These are phyloP conservation scores for Axinella damicornis DNA, from an alignment of 37 sponge, comb jelly and placozoan genomes.

Conservation along the genomic window DNA sequence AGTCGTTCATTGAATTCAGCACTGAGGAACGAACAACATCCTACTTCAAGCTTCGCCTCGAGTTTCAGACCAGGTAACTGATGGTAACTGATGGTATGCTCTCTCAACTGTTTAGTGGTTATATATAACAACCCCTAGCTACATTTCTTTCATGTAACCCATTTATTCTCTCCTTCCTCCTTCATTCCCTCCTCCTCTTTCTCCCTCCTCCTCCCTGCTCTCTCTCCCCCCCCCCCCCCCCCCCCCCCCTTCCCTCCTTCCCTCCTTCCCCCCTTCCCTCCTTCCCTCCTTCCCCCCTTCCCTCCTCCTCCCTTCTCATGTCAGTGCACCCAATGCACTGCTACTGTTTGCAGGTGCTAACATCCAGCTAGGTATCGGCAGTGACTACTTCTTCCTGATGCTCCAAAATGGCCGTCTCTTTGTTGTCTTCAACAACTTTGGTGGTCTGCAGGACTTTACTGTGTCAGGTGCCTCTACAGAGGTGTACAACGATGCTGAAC, in stretches of 20 bases:
- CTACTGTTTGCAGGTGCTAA: conserved; percentile 10
- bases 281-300: neutral
- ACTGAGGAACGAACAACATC: neutral
- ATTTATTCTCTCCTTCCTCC: too few species aligned
- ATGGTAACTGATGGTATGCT: too few species aligned
- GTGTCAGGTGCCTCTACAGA: neutral
- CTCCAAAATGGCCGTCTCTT: conserved; percentile 13
- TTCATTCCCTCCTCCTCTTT: too few species aligned
- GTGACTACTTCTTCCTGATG: conserved; percentile 13
- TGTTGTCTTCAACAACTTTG: conserved; percentile 26
- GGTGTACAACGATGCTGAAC: conserved; percentile 38
- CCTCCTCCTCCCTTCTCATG: neutral
- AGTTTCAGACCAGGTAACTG: conserved; percentile 53
- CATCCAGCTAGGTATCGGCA: neutral
- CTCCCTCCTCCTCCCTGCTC: too few species aligned
- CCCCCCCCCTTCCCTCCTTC: too few species aligned
- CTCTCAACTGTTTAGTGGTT: too few species aligned
- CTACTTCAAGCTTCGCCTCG: conserved; percentile 3
- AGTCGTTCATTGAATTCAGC: conserved; percentile 46
- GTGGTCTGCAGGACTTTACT: neutral
- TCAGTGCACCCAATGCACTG: conserved; percentile 46
- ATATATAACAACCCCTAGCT: too few species aligned
- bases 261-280: neutral
- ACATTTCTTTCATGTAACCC: too few species aligned
- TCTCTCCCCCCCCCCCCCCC: too few species aligned